Percentiles rank a stretch among this genome's conserved stretches.
phyloP scores from a whole-genome alignment of 2,113 vertebrate species.

The Etheostoma cragini region DNA sequence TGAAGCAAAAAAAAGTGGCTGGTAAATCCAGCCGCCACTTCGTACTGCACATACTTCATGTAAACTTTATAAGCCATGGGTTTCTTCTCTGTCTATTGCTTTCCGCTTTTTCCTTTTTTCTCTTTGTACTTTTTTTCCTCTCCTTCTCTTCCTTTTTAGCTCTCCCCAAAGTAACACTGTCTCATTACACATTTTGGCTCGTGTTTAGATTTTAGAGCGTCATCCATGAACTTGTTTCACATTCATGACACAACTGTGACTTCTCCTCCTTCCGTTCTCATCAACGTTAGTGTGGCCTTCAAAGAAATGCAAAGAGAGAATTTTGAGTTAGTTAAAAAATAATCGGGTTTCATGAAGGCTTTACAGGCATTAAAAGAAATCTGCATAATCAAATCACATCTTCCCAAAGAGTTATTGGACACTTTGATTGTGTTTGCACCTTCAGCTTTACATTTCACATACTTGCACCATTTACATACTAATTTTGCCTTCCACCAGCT shows the following conservation, averaged over 20 bases:
- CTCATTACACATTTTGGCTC: neutral
- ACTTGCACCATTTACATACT: neutral
- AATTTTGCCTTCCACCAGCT: neutral
- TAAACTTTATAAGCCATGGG: no score
- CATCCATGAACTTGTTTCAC: constrained; percentile 17
- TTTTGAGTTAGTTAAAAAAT: constrained; percentile 1
- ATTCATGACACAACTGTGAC: neutral
- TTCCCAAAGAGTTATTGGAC: neutral
- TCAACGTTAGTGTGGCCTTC: neutral
- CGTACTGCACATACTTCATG: no score
- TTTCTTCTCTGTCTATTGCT: neutral
- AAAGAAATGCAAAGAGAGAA: neutral
- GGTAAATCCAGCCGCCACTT: no score
- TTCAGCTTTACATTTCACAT: neutral
- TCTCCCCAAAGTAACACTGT: constrained; percentile 3
- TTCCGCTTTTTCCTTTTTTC: neutral
- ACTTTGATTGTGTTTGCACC: neutral
- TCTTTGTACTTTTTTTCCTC: neutral
- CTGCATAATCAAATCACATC: neutral
- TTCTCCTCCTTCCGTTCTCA: neutral
- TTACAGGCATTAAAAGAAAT: neutral
- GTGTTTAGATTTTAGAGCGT: constrained; percentile 4
- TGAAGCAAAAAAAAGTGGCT: no score
- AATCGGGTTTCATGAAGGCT: neutral
- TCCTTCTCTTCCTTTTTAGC: neutral